Conservation (phyloP, 2,113 vertebrate genomes). For the Taxidea taxus region DNA sequence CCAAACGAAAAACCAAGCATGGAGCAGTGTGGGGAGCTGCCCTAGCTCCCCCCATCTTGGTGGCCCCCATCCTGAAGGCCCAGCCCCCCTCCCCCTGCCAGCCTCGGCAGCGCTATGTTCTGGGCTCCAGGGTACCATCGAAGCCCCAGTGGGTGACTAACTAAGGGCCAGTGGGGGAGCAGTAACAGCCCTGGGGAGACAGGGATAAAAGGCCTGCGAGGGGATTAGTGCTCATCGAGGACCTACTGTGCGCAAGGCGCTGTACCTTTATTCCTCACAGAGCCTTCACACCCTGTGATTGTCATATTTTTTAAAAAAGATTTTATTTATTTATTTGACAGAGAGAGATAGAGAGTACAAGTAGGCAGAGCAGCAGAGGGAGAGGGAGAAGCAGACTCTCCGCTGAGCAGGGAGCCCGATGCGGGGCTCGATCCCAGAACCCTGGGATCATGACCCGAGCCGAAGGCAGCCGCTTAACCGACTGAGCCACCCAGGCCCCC, state of each 20-base stretch:
- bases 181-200: not conserved
- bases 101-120: not conserved
- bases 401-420: too few relatives aligned
- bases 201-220: not conserved
- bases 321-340: too few relatives aligned
- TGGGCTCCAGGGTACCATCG: not conserved
- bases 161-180: not conserved
- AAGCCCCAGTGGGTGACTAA: not conserved
- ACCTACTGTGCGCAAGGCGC: not conserved
- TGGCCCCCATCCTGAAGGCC: not conserved
- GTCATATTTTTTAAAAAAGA: not conserved
- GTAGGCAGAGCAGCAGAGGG: too few relatives aligned
- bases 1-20: not conserved
- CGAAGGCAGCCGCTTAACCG: too few relatives aligned
- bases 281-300: not conserved
- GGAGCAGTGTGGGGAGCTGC: not conserved
- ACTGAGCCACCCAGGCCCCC: too few relatives aligned
- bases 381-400: too few relatives aligned
- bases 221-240: not conserved
- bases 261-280: not conserved
- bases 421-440: too few relatives aligned
- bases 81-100: too few relatives aligned
- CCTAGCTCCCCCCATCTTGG: rapidly evolving
- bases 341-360: too few relatives aligned
- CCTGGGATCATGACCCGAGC: too few relatives aligned